These are phyloP conservation scores for Podarcis siculus DNA, from an alignment of 2,797 vertebrate species.

Conservation along the genomic window DNA sequence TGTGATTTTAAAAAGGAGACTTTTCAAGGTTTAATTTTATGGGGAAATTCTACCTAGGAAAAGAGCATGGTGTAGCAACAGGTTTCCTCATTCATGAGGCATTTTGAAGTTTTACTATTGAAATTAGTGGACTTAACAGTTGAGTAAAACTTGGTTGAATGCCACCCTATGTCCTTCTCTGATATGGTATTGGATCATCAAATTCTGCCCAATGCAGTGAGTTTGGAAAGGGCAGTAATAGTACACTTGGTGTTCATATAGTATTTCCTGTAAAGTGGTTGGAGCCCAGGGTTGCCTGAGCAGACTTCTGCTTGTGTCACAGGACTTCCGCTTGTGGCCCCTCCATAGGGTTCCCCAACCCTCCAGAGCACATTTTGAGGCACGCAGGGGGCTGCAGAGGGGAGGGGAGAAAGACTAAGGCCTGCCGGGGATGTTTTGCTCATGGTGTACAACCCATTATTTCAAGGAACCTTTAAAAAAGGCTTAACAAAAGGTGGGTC, in stretches of 20 bases:
- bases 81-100: not conserved
- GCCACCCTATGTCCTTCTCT: not conserved
- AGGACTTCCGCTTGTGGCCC: no score
- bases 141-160: no score
- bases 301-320: no score
- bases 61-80: not conserved
- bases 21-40: not conserved
- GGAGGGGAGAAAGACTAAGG: no score
- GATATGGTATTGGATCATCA: no score
- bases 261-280: not conserved
- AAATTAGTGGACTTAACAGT: no score
- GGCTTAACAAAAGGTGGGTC: no score
- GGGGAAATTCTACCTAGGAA: not conserved
- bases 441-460: not conserved
- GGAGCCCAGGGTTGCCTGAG: no score
- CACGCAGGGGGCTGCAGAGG: no score
- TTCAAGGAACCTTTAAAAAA: not conserved
- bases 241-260: not conserved
- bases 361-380: no score
- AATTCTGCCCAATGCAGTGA: not conserved
- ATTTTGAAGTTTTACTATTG: not conserved
- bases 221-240: not conserved
- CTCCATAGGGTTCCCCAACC: no score
- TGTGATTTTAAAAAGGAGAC: not conserved
- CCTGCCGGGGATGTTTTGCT: no score